Conservation (phyloP, 2,797 vertebrate genomes). For the Cyprinella venusta region DNA sequence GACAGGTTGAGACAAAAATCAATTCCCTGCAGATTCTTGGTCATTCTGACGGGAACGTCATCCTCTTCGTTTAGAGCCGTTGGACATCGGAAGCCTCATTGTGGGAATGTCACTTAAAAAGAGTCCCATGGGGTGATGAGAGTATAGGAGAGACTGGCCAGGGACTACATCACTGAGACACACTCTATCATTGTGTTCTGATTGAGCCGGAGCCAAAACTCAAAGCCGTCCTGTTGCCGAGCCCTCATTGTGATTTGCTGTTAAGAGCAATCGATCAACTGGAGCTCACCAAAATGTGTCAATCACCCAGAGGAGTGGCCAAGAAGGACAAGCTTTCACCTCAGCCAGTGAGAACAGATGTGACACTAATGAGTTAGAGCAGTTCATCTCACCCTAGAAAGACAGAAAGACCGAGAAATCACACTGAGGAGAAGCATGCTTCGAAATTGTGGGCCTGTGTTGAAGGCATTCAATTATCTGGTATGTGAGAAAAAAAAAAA, state of each 20-base stretch:
- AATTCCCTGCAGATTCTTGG: constrained; percentile 50
- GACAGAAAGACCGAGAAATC: constrained; percentile 21
- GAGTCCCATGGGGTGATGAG: constrained; percentile 45
- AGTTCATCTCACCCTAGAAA: constrained; percentile 43
- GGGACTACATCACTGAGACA: constrained; percentile 38
- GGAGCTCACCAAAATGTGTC: constrained; percentile 52
- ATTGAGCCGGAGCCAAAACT: constrained; percentile 24
- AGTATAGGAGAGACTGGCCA: constrained; percentile 22
- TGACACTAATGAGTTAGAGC: constrained; percentile 56
- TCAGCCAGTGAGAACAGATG: constrained; percentile 43
- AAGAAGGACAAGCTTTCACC: constrained; percentile 32
- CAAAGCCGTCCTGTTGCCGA: constrained; percentile 4
- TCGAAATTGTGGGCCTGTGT: background rate
- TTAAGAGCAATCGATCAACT: constrained; percentile 55
- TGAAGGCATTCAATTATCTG: constrained; percentile 30
- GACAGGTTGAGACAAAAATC: constrained; percentile 46
- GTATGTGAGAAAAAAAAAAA: background rate
- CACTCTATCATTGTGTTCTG: constrained; percentile 45
- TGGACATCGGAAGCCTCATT: constrained; percentile 53
- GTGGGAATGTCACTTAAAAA: constrained; percentile 49
- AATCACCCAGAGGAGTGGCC: constrained; percentile 46
- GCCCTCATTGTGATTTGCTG: constrained; percentile 41
- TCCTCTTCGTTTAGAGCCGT: constrained; percentile 45
- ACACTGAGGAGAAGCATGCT: constrained; percentile 17
- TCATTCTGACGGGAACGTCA: constrained; percentile 45